Conservation (phyloP, 2,113 vertebrate genomes). For the Melozone crissalis region DNA sequence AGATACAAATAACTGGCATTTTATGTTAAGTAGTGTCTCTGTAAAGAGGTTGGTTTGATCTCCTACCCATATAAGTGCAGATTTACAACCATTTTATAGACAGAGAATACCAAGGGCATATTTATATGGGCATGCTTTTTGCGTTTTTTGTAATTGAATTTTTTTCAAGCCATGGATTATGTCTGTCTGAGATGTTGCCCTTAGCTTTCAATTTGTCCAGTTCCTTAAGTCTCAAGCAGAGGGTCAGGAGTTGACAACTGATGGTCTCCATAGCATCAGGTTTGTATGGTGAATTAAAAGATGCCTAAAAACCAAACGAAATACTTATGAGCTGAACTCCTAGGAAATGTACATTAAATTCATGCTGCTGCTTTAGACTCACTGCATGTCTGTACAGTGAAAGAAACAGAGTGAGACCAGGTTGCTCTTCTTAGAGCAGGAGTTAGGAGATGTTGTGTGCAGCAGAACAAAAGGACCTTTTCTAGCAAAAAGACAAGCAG, state of each 20-base stretch:
- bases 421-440: background rate
- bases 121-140: background rate
- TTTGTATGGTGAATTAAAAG: background rate
- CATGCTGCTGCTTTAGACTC: background rate
- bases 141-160: background rate
- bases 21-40: background rate
- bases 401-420: background rate
- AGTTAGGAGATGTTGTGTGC: background rate
- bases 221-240: background rate
- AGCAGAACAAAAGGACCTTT: background rate
- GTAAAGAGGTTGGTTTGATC: background rate
- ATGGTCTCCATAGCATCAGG: background rate
- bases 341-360: background rate
- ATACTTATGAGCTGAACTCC: background rate
- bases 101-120: background rate
- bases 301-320: background rate
- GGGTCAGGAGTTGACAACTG: background rate
- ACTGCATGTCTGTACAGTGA: background rate
- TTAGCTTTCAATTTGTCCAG: background rate
- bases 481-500: background rate
- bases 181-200: background rate
- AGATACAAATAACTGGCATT: background rate
- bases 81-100: background rate
- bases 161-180: background rate
- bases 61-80: background rate